phyloP scores from a whole-genome alignment of 2,113 vertebrate genomes.

The Embiotoca jacksoni region DNA sequence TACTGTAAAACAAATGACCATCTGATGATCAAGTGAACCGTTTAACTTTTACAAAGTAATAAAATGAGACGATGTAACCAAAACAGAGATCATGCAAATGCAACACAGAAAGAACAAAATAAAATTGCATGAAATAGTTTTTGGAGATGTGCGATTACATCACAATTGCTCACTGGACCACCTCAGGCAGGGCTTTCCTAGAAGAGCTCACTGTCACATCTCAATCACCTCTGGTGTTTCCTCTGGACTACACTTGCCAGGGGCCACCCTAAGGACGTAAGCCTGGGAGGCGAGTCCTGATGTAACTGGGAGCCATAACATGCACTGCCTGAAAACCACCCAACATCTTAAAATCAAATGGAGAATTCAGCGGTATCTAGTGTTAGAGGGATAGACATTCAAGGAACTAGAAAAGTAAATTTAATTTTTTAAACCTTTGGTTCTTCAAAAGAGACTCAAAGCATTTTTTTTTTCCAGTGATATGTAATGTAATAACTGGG shows the following conservation, averaged over 20 bases:
- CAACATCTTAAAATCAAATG: background rate
- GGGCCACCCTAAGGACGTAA: constrained; percentile 21
- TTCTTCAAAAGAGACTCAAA: too few species aligned
- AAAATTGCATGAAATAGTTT: background rate
- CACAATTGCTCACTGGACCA: background rate
- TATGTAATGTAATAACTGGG: too few species aligned
- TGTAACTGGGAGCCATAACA: background rate
- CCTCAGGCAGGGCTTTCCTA: constrained; percentile 2
- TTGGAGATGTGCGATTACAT: background rate
- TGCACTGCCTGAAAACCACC: background rate
- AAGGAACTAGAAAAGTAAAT: too few species aligned
- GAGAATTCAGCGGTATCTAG: background rate
- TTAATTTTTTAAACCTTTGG: too few species aligned
- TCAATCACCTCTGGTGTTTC: constrained; percentile 21
- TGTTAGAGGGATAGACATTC: background rate
- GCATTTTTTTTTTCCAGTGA: too few species aligned
- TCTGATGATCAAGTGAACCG: background rate
- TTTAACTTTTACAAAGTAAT: background rate
- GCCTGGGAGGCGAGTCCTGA: constrained; percentile 4
- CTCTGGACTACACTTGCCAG: constrained; percentile 29
- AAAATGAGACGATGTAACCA: background rate
- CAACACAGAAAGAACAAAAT: background rate
- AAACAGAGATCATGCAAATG: background rate
- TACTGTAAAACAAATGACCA: background rate
- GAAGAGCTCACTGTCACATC: background rate